Percentiles rank a stretch among this genome's conserved stretches.
Evolutionary conservation across 64 coral and sea anemone genomes (phyloP).

Genomic region (Actinia tenebrosa): DNA sequence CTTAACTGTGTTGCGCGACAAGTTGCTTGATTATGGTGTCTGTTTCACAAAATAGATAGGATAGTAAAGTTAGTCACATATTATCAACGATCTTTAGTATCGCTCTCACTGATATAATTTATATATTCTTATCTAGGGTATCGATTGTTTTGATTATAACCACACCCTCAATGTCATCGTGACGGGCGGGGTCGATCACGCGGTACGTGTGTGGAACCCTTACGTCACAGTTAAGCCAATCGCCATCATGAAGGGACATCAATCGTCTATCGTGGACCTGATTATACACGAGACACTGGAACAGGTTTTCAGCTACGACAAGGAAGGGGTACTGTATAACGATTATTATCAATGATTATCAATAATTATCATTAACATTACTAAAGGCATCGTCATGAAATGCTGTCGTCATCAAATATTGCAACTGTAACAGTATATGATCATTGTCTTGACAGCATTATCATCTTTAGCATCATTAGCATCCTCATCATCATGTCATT

Average conservation of each 20-base stretch:
- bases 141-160: constrained; percentile 93
- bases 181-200: constrained; percentile 90
- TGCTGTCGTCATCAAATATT: too few species aligned
- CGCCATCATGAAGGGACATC: constrained; percentile 90
- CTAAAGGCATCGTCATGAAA: too few species aligned
- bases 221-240: constrained; percentile 91
- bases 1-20: too few species aligned
- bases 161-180: constrained; percentile 72
- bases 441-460: background rate
- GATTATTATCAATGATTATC: background rate
- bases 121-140: constrained; percentile 34
- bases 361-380: background rate
- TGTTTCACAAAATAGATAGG: too few species aligned
- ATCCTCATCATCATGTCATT: background rate
- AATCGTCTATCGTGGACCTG: constrained; percentile 79
- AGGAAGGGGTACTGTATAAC: constrained; percentile 53
- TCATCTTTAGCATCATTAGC: background rate
- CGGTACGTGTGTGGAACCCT: constrained; percentile 88
- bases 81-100: too few species aligned
- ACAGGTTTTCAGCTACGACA: constrained; percentile 90
- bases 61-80: too few species aligned
- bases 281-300: constrained; percentile 54
- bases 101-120: too few species aligned
- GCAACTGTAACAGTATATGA: background rate
- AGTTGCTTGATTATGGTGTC: too few species aligned